Conservation (phyloP, 2,113 vertebrate genomes). For the Podarcis cretensis region DNA sequence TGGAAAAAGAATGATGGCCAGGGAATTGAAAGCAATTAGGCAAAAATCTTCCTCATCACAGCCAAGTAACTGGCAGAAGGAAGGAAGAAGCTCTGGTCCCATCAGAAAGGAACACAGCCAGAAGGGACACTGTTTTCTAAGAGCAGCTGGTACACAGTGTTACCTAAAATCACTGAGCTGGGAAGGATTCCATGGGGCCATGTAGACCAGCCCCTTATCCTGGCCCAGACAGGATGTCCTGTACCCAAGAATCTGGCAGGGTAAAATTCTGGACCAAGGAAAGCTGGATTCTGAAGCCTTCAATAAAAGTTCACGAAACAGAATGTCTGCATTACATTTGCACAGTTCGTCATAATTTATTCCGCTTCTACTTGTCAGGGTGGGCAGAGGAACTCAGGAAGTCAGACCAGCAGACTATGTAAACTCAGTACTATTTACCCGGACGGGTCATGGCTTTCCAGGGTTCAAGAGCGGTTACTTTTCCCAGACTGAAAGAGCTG, state of each 20-base stretch:
- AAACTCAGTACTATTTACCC: too few relatives aligned
- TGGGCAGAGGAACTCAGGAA: too few relatives aligned
- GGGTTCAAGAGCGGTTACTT: too few relatives aligned
- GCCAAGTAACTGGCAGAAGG: neutral
- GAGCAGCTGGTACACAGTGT: neutral
- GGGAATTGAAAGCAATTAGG: constrained; percentile 17
- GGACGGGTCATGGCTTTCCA: too few relatives aligned
- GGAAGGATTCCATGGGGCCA: neutral
- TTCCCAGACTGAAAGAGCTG: neutral
- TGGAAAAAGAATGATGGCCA: neutral
- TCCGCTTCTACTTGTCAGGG: neutral
- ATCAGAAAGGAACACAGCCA: neutral
- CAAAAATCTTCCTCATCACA: neutral
- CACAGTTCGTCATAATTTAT: neutral
- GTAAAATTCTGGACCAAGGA: neutral
- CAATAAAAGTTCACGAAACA: neutral
- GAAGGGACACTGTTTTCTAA: neutral
- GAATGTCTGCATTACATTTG: neutral
- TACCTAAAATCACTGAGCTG: neutral
- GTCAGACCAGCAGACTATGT: too few relatives aligned
- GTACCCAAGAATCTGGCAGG: neutral
- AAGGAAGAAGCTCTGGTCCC: neutral
- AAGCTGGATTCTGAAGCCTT: neutral
- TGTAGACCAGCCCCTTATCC: neutral
- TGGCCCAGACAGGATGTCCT: neutral